Evolutionary conservation across 2,888 invertebrate genomes (phyloP), one percentile per base, ranked within the genome.

Genomic region (Eupsilia transversa): DNA sequence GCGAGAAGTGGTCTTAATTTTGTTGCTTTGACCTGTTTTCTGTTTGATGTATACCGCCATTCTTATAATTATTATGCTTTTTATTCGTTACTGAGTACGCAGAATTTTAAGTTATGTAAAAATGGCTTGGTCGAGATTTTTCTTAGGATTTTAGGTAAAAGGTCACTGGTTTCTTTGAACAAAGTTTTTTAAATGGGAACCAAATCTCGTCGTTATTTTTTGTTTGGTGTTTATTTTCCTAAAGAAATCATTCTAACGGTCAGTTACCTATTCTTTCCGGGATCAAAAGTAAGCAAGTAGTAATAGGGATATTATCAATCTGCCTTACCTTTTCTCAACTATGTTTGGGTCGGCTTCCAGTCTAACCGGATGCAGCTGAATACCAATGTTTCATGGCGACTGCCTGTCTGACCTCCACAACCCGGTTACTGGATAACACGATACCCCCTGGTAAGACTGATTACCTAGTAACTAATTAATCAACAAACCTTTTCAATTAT

Each of bases 1-100:
- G 64, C 23, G 33, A 49, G 46, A 74, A 77, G 49, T 72, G 54
- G 20, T 74, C 38, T 61, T 52, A 46, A 71, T 78, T 78, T 66
- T 59, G 57, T 72, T 49, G 61, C 61, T 64, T 77, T 49, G 43
- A 68, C 38, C 59, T 56, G 5, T 54, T 71, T 66, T 17, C n/a
- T 56, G 38, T 63, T 61, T 57, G 64, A 56, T 52, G 6, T 60
- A 20, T 23, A 17, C 35, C 23, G n/a, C n/a, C n/a, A 35, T n/a
- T 20, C 23, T 54, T 64, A 52, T 65, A 65, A 65, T 52, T 43
- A 68, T 64, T 68, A 14, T 20, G 46, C 2, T 64, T 65, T 65
- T 38, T 56, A 52, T 46, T 79, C 14, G 14, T 49, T 56, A 63
- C 1, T 49, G 7, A 17, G 14, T n/a, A 35, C 9, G 20, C 10